Percentiles rank a stretch among this genome's conserved stretches.
phyloP scores from a whole-genome alignment of 2,113 vertebrate species.

The Vimba vimba region DNA sequence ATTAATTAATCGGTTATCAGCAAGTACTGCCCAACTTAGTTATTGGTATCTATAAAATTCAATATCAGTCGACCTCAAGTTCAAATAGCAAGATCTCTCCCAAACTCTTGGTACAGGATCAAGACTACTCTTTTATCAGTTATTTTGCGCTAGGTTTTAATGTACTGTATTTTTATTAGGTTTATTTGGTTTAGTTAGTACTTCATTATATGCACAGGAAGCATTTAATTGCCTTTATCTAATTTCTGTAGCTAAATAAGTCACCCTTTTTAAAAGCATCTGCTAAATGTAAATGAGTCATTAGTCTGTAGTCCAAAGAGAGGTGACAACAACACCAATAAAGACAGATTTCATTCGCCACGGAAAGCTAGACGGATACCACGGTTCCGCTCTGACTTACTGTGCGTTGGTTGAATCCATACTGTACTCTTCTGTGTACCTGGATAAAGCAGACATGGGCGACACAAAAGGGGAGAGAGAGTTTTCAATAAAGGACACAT shows the following conservation, averaged over 20 bases:
- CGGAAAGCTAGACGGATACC: conserved; percentile 46
- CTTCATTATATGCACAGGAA: neutral
- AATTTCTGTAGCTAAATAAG: neutral
- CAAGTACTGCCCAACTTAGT: too few relatives aligned
- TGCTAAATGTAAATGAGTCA: conserved; percentile 2
- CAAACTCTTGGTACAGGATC: too few relatives aligned
- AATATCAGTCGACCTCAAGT: too few relatives aligned
- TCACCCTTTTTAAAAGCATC: neutral
- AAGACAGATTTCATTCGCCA: neutral
- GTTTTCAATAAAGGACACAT: conserved; percentile 56
- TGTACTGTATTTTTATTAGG: neutral
- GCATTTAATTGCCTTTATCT: neutral
- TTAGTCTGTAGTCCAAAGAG: neutral
- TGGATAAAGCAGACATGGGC: conserved; percentile 71
- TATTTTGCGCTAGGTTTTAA: neutral
- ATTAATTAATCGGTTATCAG: too few relatives aligned
- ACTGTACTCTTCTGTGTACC: conserved; percentile 89
- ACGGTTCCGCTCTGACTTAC: conserved; percentile 77
- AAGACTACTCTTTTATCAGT: neutral
- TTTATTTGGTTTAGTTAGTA: neutral
- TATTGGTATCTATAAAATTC: too few relatives aligned
- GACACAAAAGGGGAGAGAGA: conserved; percentile 61
- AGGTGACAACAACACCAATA: neutral
- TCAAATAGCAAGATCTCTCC: too few relatives aligned
- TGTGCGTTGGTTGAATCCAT: conserved; percentile 90